Base-by-base conservation (phyloP, 2,113 vertebrate genomes). In the Bufo bufo region DNA sequence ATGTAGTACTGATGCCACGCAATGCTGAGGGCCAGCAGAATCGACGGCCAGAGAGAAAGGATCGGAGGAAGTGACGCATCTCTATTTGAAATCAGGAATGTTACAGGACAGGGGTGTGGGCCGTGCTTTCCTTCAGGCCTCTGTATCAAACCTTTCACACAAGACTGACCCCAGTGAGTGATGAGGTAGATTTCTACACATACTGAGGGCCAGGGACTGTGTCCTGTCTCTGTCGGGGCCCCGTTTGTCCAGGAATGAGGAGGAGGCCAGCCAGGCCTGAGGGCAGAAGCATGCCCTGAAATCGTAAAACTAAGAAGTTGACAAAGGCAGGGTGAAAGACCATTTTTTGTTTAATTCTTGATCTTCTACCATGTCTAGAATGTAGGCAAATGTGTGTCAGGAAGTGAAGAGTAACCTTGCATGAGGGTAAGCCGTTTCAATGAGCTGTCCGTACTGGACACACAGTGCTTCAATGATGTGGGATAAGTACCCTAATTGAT, bases 51-150 rank as follows among this genome's bases (percentile, higher is more conserved):
- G 98, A 99, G 86, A 96, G 97, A 90, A 99, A 99, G 92, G 97
- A 99, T 93, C 92, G 98, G 91, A 97, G 98, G 95, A 99, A 99
- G 96, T 99, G 98, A 96, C 84, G 71, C 2, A 20, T 78, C 82
- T 84, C 82, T 56, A 69, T 58, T 45, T 66, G 82, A 84, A 43
- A 78, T 84, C 58, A 69, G 87, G 82, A 89, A 89, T 82, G 58
- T 84, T 84, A 84, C 82, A 89, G 87, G 87, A 89, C 87, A 89
- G 74, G 87, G 87, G 72, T 89, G 87, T 89, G 87, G 87, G 87
- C 87, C 84, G 82, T 84, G 74, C 61, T 89, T 89, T 89, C 72
- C 96, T 92, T 92, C 91, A 93, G 89, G 96, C 95, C 95, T 95
- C 95, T 94, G 93, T 93, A 93, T 75, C 92, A 92, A 91, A 89